Percentiles rank a stretch among this genome's conserved stretches.
Evolutionary conservation across 64 coral and sea anemone species (phyloP).

Genomic region (Actinia tenebrosa): DNA sequence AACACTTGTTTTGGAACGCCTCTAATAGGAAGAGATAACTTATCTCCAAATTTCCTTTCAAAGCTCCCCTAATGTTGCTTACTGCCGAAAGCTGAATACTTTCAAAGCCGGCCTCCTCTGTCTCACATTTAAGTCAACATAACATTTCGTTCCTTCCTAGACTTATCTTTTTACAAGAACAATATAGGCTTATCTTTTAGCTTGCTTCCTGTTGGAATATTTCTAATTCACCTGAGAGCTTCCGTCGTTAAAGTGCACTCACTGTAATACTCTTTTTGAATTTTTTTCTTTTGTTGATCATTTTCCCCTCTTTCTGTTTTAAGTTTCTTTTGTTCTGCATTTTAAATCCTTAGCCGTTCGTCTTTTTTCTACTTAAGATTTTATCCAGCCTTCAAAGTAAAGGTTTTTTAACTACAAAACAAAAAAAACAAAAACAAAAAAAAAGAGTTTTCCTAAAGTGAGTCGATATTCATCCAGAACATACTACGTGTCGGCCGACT

Average conservation of each 20-base stretch:
- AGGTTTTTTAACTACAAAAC: background rate
- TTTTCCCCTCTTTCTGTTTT: background rate
- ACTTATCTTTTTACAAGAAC: conserved; percentile 25
- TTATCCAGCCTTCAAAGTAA: background rate
- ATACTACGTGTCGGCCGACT: background rate
- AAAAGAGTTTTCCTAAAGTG: background rate
- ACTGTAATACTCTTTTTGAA: conserved; percentile 13
- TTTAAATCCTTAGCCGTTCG: background rate
- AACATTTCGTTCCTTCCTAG: conserved; percentile 19
- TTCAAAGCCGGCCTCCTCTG: conserved; percentile 23
- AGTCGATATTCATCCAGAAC: background rate
- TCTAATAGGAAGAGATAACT: conserved; percentile 11
- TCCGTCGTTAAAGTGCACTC: conserved; percentile 20
- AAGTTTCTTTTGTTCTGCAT: background rate
- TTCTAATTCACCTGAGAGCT: conserved; percentile 26
- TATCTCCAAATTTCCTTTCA: conserved; percentile 11
- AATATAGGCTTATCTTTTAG: conserved; percentile 25
- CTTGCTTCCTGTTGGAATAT: conserved; percentile 19
- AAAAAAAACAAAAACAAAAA: background rate
- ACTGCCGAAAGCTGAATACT: conserved; percentile 23
- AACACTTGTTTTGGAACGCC: conserved; percentile 10
- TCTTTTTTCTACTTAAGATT: background rate
- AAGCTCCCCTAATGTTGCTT: background rate
- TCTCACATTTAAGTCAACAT: conserved; percentile 10
- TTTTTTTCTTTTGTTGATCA: conserved; percentile 16